Evolutionary conservation across 2,113 vertebrate species (phyloP).

Genomic region (Gymnobelideus leadbeateri): DNA sequence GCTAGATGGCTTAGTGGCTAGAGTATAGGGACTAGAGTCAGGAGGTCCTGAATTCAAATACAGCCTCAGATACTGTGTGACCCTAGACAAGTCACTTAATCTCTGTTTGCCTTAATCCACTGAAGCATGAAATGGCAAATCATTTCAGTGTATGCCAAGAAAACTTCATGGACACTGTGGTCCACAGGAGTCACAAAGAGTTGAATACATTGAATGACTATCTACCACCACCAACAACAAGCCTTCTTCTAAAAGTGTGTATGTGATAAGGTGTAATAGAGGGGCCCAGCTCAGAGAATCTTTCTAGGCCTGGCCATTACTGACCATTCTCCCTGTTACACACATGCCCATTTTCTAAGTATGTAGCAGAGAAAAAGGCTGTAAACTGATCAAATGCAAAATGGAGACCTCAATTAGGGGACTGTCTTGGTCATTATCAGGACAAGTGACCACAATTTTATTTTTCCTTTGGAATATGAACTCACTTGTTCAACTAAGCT

Average conservation of each 20-base stretch:
- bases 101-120: neutral
- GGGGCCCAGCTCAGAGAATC: too few relatives aligned
- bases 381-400: neutral
- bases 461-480: conserved; percentile 31
- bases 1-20: neutral
- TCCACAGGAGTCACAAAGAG: neutral
- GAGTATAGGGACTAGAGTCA: neutral
- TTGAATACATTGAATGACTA: too few relatives aligned
- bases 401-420: neutral
- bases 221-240: too few relatives aligned
- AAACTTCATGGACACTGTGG: neutral
- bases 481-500: neutral
- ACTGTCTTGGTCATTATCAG: neutral
- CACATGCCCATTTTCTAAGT: neutral
- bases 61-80: neutral
- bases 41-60: neutral
- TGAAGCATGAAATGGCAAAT: neutral
- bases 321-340: too few relatives aligned
- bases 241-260: too few relatives aligned
- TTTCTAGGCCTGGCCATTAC: too few relatives aligned
- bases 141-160: neutral
- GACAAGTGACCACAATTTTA: neutral
- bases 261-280: too few relatives aligned
- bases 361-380: neutral
- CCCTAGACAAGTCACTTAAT: neutral